Conservation (phyloP, 2,113 vertebrate species). For the Sebastes schlegelii region DNA sequence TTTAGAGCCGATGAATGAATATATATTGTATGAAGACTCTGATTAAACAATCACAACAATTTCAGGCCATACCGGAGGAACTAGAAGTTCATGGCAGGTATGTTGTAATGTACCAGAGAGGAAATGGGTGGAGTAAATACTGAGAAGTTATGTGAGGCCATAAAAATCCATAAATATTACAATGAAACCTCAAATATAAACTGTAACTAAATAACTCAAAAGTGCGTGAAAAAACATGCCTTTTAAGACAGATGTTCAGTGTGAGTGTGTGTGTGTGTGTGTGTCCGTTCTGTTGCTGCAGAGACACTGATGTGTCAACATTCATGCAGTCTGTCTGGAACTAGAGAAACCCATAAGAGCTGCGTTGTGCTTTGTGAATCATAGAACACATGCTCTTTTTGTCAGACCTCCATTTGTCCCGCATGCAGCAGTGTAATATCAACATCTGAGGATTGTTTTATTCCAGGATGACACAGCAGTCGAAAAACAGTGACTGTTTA, state of each 20-base stretch:
- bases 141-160: background rate
- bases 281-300: conserved; percentile 16
- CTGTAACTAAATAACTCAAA: background rate
- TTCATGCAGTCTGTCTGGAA: conserved; percentile 22
- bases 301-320: conserved; percentile 4
- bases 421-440: conserved; percentile 18
- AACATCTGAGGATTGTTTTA: conserved; percentile 37
- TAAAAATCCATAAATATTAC: background rate
- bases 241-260: conserved; percentile 11
- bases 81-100: background rate
- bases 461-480: conserved; percentile 26
- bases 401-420: conserved; percentile 12
- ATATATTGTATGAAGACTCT: conserved; percentile 7
- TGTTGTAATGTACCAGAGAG: background rate
- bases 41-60: too few relatives aligned
- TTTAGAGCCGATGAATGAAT: background rate
- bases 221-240: background rate
- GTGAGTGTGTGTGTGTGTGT: background rate
- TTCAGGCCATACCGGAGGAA: too few relatives aligned
- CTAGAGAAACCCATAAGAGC: conserved; percentile 20
- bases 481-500: conserved; percentile 22
- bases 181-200: conserved; percentile 2
- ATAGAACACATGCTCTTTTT: conserved; percentile 29
- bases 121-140: background rate
- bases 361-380: conserved; percentile 40